Conservation (phyloP, 2,113 vertebrate species). For the Aegotheles bennettii region DNA sequence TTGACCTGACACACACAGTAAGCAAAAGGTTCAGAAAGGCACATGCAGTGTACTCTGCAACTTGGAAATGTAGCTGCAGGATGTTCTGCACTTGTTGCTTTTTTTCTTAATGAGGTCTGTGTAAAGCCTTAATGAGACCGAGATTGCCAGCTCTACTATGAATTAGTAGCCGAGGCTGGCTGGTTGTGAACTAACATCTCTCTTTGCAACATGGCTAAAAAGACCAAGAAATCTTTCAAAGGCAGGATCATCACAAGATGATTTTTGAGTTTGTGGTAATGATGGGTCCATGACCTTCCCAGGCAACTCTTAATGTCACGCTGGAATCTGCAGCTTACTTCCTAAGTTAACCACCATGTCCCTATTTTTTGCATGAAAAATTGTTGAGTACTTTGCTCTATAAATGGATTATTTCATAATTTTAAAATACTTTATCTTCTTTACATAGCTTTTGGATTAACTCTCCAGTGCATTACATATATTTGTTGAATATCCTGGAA, state of each 20-base stretch:
- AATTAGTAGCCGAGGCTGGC: neutral
- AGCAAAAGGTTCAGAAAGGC: neutral
- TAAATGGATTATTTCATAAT: neutral
- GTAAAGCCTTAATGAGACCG: neutral
- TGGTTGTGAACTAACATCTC: neutral
- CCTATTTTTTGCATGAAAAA: neutral
- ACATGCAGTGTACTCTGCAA: neutral
- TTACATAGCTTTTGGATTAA: neutral
- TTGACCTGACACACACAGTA: neutral
- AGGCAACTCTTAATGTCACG: neutral
- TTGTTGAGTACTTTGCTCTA: neutral
- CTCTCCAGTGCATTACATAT: neutral
- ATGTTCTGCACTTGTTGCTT: neutral
- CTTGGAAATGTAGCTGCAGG: neutral
- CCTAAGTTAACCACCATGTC: neutral
- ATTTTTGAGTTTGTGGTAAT: neutral
- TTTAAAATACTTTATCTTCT: neutral
- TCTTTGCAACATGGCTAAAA: neutral
- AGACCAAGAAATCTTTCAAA: neutral
- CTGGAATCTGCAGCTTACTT: neutral
- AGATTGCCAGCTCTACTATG: neutral
- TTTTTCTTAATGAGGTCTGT: neutral
- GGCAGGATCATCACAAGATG: neutral
- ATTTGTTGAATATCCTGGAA: neutral
- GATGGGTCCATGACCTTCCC: neutral